A percentile compares a stretch with the other conserved stretches of the same genome.
Conservation (phyloP, 53 echinoderm and acorn worm genomes). For the Echinometra lucunter region DNA sequence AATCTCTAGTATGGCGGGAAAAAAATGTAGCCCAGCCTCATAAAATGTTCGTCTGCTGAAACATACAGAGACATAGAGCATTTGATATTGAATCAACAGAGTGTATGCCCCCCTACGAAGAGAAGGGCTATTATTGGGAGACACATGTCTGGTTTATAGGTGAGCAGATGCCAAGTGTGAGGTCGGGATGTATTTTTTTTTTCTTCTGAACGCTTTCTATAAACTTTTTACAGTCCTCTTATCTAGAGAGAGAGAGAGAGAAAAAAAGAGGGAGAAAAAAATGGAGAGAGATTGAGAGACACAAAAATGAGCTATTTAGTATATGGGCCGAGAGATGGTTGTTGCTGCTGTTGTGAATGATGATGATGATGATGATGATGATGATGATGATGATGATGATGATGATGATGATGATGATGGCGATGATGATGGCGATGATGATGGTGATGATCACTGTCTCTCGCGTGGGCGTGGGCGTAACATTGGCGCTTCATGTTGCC, state of each 20-base stretch:
- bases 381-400: no score
- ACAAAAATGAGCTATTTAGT: no score
- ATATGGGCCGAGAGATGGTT: no score
- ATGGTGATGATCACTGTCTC: no score
- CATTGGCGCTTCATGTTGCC: no score
- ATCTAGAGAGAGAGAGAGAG: neutral
- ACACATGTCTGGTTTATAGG: neutral
- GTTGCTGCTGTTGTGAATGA: no score
- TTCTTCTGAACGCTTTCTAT: no score
- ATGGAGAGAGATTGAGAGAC: neutral
- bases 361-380: no score
- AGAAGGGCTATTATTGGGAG: neutral
- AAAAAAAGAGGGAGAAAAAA: neutral
- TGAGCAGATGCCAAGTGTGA: neutral
- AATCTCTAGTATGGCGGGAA: neutral
- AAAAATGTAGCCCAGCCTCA: conserved; percentile 1
- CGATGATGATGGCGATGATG: no score
- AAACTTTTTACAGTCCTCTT: no score
- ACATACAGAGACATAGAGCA: neutral
- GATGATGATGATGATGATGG: no score
- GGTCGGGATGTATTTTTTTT: neutral
- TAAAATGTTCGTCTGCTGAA: conserved; percentile 19
- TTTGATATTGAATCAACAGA: conserved; percentile 56
- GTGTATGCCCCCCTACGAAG: conserved; percentile 34
- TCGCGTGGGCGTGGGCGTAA: neutral